phyloP scores from a whole-genome alignment of 1,140 invertebrate genomes.

The Zaprionus ornatus region DNA sequence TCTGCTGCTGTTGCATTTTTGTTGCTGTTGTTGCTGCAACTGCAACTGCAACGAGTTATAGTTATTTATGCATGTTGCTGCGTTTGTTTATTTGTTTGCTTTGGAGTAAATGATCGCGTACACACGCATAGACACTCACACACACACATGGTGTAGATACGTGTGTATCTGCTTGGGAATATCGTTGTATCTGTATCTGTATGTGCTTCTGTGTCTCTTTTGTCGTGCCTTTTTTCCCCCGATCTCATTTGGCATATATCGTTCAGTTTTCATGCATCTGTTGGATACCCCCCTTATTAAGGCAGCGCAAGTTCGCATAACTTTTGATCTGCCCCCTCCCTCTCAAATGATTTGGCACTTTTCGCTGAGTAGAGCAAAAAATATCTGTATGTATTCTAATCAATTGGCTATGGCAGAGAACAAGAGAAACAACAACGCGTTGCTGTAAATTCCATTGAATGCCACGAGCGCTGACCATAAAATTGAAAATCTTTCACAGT shows the following conservation, averaged over 20 bases:
- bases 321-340: not conserved
- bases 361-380: slow-evolving; percentile 4
- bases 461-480: slow-evolving; percentile 79
- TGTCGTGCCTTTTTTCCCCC: slow-evolving; percentile 44
- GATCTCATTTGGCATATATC: slow-evolving; percentile 33
- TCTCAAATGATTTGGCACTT: not conserved
- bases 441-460: slow-evolving; percentile 60
- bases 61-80: slow-evolving; percentile 80
- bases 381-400: slow-evolving; percentile 37
- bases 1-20: slow-evolving; percentile 43
- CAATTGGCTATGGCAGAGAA: slow-evolving; percentile 70
- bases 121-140: slow-evolving; percentile 42
- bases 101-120: slow-evolving; percentile 78
- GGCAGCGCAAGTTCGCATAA: not conserved
- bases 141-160: not conserved
- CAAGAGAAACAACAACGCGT: slow-evolving; percentile 26
- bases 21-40: slow-evolving; percentile 30
- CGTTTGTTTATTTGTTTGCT: slow-evolving; percentile 78
- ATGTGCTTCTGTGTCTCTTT: slow-evolving; percentile 43
- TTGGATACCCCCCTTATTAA: not conserved
- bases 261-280: slow-evolving; percentile 15
- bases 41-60: slow-evolving; percentile 82
- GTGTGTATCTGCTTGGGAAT: slow-evolving; percentile 54
- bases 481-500: slow-evolving; percentile 79
- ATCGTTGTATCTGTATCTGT: slow-evolving; percentile 10